Base-by-base conservation (phyloP, 2,113 vertebrate species). In the Pterocles gutturalis region DNA sequence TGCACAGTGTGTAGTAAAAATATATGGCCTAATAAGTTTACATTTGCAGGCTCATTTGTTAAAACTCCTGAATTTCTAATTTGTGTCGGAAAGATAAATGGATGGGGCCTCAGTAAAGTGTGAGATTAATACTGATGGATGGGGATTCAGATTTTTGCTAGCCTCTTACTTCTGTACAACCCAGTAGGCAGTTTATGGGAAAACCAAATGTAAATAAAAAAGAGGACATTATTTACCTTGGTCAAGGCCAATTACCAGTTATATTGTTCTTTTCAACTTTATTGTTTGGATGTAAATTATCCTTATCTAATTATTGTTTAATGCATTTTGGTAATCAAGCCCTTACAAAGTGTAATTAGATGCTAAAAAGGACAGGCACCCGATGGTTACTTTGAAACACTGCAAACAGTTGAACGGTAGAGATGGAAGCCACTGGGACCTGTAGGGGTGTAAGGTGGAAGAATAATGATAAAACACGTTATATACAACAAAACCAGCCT, bases 81-180 rank as follows among this genome's bases (percentile, higher is more conserved):
- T 99, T 99, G 98, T 99, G 99, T 99, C 99, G 98, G 98, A 97
- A 99, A 99, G 99, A 99, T 98, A 98, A 99, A 99, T 99, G 98
- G 97, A 98, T 95, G 96, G 91, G 97, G 97, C 97, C 97, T 96
- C 87, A 96, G 97, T 97, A 98, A 98, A 98, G 98, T 97, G 98
- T 98, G 98, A 98, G 98, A 98, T 98, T 98, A 98, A 98, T 98
- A 98, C 98, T 98, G 98, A 99, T 99, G 98, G 98, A 99, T 99
- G 98, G 98, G 98, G 97, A 98, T 97, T 97, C 98, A 96, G 97
- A 96, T 98, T 98, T 98, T 98, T 98, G 98, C 98, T 98, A 93
- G 98, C 98, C 95, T 98, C 98, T 98, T 98, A 98, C 97, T 98
- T 98, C 97, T 96, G 82, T 90, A 92, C 94, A 98, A 98, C 98